Evolutionary conservation across 2,888 invertebrate genomes (phyloP).

Genomic region (Netelia inedita): DNA sequence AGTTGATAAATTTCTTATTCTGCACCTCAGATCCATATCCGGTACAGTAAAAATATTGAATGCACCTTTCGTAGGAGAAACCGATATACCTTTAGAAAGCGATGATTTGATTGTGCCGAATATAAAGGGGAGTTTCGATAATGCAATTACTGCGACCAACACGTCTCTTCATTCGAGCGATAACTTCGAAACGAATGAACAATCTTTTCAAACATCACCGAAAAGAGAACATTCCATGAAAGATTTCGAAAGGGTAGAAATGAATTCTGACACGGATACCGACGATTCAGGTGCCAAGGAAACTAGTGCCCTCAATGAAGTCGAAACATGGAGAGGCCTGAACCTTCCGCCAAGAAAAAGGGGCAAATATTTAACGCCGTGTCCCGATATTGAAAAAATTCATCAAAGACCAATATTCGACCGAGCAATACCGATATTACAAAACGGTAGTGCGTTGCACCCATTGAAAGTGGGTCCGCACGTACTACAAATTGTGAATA

Average conservation of each 20-base stretch:
- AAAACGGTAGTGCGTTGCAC: slow-evolving; percentile 51
- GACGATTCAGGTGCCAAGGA: background rate
- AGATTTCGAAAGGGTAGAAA: background rate
- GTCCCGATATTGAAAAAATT: slow-evolving; percentile 46
- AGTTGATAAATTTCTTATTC: too few relatives aligned
- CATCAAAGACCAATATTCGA: slow-evolving; percentile 43
- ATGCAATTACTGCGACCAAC: too few relatives aligned
- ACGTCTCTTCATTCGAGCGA: background rate
- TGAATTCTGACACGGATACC: background rate
- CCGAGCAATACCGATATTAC: slow-evolving; percentile 39
- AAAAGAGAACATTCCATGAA: background rate
- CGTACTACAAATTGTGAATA: slow-evolving; percentile 38
- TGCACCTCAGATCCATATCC: too few relatives aligned
- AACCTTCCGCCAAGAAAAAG: slow-evolving; percentile 19
- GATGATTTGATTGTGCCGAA: too few relatives aligned
- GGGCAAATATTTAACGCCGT: slow-evolving; percentile 38
- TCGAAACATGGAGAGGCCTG: background rate
- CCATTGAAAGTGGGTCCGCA: slow-evolving; percentile 36
- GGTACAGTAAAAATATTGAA: too few relatives aligned
- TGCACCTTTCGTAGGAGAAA: too few relatives aligned
- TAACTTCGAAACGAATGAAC: background rate
- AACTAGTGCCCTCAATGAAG: slow-evolving; percentile 20
- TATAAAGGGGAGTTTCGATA: too few relatives aligned
- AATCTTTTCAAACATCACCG: slow-evolving; percentile 48
- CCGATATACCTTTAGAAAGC: too few relatives aligned